Base-by-base conservation (phyloP, 35 echinoderm and acorn worm genomes). In the Eucidaris tribuloides region DNA sequence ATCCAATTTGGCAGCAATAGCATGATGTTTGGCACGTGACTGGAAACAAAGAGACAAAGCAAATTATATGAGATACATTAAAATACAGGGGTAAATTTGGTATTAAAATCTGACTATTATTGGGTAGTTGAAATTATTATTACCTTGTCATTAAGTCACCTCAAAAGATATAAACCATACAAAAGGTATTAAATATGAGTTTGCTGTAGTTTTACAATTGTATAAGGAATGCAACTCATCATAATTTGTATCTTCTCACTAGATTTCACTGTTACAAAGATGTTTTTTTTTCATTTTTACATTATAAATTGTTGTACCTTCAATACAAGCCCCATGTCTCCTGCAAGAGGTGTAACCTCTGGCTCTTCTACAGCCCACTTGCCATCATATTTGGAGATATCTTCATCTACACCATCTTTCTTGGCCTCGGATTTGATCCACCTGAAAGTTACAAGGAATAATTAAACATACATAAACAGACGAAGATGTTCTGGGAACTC, bases 11-110 rank as follows among this genome's bases (percentile, higher is more conserved):
- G 91, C 91, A 62, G 85, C 59, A 13, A 98, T 80, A 9, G 95
- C 95, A 80, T 98, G 95, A 87, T 98, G 95, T 37, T 93, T 98
- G 34, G 95, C 95, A 44, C 86, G 89, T 0, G 86, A 83, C 95
- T 98, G 78, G 37, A 77, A 84, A 38, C 23, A 35, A 68, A 46
- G 32, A 42, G 23, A 66, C 18, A 50, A 19, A 62, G 13, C n/a
- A n/a, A n/a, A n/a, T n/a, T n/a, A n/a, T n/a, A n/a, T n/a, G n/a
- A n/a, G n/a, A n/a, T n/a, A n/a, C n/a, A n/a, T n/a, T n/a, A n/a
- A n/a, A n/a, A n/a, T n/a, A n/a, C n/a, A n/a, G n/a, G n/a, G n/a
- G n/a, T n/a, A n/a, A n/a, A n/a, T n/a, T n/a, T n/a, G n/a, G n/a
- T n/a, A n/a, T n/a, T n/a, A n/a, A n/a, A n/a, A n/a, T n/a, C n/a